These are phyloP conservation scores for Thalassophryne amazonica DNA, from an alignment of 2,797 vertebrate species.

Conservation along the genomic window DNA sequence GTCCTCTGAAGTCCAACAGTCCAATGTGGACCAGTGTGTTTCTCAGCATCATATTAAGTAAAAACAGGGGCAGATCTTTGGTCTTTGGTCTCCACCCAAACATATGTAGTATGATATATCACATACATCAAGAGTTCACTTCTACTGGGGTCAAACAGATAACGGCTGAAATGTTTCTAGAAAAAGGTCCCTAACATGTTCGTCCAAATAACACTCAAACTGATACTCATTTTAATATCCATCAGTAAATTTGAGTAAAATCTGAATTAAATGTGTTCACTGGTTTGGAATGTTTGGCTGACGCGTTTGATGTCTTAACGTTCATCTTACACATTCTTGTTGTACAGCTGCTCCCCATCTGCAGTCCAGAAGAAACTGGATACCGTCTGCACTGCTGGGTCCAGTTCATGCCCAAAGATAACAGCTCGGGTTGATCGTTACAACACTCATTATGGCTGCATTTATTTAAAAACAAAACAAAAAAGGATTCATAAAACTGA, in stretches of 20 bases:
- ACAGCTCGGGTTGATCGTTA: too few species aligned
- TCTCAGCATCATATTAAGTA: not conserved
- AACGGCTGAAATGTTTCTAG: not conserved
- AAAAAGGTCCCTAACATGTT: not conserved
- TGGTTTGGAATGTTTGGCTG: not conserved
- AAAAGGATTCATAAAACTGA: too few species aligned
- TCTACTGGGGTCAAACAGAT: not conserved
- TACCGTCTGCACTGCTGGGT: not conserved
- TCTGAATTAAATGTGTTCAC: not conserved
- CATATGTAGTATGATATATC: not conserved
- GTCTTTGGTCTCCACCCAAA: constrained; percentile 1
- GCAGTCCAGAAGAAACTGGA: not conserved
- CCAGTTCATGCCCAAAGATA: too few species aligned
- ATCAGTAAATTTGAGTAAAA: not conserved
- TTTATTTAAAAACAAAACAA: too few species aligned
- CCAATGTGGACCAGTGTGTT: not conserved
- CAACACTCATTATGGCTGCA: too few species aligned
- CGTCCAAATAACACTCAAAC: too few species aligned
- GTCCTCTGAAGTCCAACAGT: not conserved
- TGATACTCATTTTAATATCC: not conserved
- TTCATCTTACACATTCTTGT: constrained; percentile 47
- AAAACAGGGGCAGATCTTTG: constrained; percentile 15
- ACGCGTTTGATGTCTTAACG: constrained; percentile 40
- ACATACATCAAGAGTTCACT: constrained; percentile 3
- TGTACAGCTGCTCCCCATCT: constrained; percentile 63